Evolutionary conservation across 2,113 vertebrate species (phyloP).

Genomic region (Emberiza fucata): DNA sequence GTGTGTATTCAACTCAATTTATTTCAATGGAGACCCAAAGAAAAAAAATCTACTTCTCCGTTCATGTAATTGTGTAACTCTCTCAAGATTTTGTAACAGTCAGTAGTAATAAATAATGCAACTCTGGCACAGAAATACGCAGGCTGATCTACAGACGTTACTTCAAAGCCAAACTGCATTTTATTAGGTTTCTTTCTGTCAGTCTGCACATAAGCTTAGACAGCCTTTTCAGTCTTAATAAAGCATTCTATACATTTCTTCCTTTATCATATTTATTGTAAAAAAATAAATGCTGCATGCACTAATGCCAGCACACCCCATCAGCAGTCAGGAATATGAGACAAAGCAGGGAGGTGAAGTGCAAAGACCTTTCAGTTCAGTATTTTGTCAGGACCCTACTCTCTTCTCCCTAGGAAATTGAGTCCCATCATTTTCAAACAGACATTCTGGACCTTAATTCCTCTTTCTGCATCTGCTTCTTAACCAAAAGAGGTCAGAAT

Average conservation of each 20-base stretch:
- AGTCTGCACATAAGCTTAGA: neutral
- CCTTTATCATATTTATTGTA: neutral
- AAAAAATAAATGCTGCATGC: neutral
- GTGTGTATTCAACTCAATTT: neutral
- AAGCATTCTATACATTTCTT: neutral
- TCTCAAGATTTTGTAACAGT: neutral
- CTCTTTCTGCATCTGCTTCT: neutral
- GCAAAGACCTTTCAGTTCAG: neutral
- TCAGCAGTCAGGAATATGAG: neutral
- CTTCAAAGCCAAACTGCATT: neutral
- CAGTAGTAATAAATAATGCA: neutral
- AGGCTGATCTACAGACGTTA: neutral
- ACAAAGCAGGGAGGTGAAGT: neutral
- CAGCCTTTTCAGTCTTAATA: neutral
- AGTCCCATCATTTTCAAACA: neutral
- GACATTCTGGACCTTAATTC: neutral
- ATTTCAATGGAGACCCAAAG: neutral
- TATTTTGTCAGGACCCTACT: neutral
- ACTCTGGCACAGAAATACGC: neutral
- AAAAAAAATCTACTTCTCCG: neutral
- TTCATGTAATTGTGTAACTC: neutral
- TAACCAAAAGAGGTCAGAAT: neutral
- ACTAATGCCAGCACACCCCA: neutral
- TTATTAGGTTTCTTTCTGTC: neutral
- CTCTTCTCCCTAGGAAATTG: neutral